These are phyloP conservation scores for Trematocara macrostoma DNA, from an alignment of 2,113 vertebrate species.

Conservation along the genomic window DNA sequence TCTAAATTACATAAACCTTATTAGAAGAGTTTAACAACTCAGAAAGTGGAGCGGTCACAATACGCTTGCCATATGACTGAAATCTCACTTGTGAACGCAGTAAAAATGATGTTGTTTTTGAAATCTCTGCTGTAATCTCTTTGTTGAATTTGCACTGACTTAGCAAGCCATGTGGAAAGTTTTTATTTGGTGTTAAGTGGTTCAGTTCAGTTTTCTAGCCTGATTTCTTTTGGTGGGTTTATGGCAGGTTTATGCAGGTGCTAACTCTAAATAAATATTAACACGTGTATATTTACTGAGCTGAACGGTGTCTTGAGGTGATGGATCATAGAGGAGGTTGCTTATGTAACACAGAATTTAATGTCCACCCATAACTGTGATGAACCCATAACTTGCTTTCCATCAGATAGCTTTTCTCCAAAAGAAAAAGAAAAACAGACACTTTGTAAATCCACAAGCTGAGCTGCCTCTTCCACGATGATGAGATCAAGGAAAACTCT, in stretches of 20 bases:
- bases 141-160: conserved; percentile 24
- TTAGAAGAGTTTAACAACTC: conserved; percentile 59
- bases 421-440: background rate
- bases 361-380: background rate
- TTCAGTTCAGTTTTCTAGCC: background rate
- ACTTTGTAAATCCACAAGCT: background rate
- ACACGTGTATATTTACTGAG: background rate
- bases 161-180: conserved; percentile 51
- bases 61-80: conserved; percentile 40
- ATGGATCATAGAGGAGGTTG: background rate
- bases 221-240: background rate
- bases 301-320: background rate
- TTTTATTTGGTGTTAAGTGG: conserved; percentile 46
- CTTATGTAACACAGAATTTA: background rate
- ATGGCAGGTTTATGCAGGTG: background rate
- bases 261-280: background rate
- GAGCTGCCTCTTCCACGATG: background rate
- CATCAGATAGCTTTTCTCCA: background rate
- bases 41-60: conserved; percentile 54
- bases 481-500: background rate
- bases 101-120: background rate
- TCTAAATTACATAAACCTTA: conserved; percentile 63
- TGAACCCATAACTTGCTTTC: background rate
- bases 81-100: background rate
- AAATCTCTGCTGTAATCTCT: conserved; percentile 32